Percentiles rank a stretch among this genome's conserved stretches.
Evolutionary conservation across 2,888 invertebrate species (phyloP).

Genomic region (Endotricha flammealis): DNA sequence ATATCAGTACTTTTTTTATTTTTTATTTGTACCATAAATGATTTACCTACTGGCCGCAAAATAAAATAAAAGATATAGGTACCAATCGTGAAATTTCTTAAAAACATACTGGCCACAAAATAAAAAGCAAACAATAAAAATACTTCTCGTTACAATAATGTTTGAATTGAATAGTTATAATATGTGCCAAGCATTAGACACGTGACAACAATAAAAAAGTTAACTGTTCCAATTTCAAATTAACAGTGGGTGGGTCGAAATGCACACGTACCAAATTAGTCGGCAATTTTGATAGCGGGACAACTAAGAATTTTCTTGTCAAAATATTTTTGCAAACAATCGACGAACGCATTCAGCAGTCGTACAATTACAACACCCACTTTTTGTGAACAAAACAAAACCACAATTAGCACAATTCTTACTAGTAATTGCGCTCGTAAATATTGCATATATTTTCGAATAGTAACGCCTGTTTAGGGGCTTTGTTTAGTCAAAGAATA

Average conservation of each 20-base stretch:
- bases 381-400: conserved; percentile 67
- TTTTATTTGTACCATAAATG: no score
- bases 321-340: conserved; percentile 77
- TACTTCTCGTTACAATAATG: no score
- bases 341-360: conserved; percentile 39
- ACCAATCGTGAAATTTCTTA: no score
- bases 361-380: conserved; percentile 42
- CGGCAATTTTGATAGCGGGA: conserved; percentile 64
- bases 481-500: no score
- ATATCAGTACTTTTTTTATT: no score
- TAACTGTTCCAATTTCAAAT: conserved; percentile 65
- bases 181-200: conserved; percentile 34
- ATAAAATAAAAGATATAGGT: no score
- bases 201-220: conserved; percentile 69
- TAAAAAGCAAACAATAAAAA: no score
- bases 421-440: conserved; percentile 39
- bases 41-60: no score
- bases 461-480: no score
- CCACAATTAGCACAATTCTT: conserved; percentile 77
- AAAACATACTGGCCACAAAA: no score
- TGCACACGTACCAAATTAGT: conserved; percentile 56
- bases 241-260: conserved; percentile 49
- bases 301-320: conserved; percentile 69
- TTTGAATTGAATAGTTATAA: no score
- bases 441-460: conserved; percentile 12